phyloP scores from a whole-genome alignment of 1,140 invertebrate species.

The Bombus sibiricus region DNA sequence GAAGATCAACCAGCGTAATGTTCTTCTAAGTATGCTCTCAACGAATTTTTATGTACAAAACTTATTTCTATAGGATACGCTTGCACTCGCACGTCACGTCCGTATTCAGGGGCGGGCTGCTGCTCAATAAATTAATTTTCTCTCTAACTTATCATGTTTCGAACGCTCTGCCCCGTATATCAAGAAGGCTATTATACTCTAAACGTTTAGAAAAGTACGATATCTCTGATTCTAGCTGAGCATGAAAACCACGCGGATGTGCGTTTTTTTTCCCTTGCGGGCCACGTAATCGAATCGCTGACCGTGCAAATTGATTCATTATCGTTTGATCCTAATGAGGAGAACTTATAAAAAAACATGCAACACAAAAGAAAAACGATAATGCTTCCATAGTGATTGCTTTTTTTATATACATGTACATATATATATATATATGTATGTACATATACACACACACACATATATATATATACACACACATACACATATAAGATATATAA shows the following conservation, averaged over 20 bases:
- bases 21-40: conserved; percentile 52
- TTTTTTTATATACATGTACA: not conserved
- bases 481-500: not conserved
- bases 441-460: not conserved
- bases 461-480: not conserved
- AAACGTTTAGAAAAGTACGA: conserved; percentile 44
- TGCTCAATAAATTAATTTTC: conserved; percentile 79
- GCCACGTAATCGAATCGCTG: not conserved
- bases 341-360: not conserved
- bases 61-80: conserved; percentile 75
- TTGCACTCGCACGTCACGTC: conserved; percentile 73
- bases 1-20: conserved; percentile 44
- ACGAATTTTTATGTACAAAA: conserved; percentile 79
- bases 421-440: no score
- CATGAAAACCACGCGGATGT: conserved; percentile 44
- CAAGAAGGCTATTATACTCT: conserved; percentile 21
- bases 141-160: conserved; percentile 70
- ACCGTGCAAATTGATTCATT: not conserved
- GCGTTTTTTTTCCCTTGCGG: conserved; percentile 27
- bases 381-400: not conserved
- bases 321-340: conserved; percentile 1
- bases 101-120: conserved; percentile 47
- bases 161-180: conserved; percentile 35
- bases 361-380: conserved; percentile 1
- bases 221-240: conserved; percentile 55